Percentiles rank a stretch among this genome's conserved stretches.
phyloP scores from a whole-genome alignment of 2,888 invertebrate species.

The Eretmocerus hayati region DNA sequence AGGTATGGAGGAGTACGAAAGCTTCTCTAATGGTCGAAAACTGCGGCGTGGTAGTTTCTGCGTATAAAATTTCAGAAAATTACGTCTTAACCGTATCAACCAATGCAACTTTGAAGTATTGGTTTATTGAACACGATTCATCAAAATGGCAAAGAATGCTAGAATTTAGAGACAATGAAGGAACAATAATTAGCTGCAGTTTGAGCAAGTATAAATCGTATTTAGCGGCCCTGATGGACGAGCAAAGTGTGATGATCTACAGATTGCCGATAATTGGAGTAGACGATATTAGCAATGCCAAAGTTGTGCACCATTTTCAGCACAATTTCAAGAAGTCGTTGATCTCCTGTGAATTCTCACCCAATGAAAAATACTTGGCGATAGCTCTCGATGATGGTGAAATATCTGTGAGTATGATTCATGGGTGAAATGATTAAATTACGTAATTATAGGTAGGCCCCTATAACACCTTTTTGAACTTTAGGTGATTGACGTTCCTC shows the following conservation, averaged over 20 bases:
- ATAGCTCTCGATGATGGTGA: constrained; percentile 58
- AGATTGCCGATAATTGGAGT: constrained; percentile 23
- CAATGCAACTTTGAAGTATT: constrained; percentile 31
- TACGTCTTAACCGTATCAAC: constrained; percentile 30
- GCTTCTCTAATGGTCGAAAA: constrained; percentile 25
- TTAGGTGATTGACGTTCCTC: constrained; percentile 35
- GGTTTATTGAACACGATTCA: constrained; percentile 27
- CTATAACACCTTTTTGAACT: constrained; percentile 7
- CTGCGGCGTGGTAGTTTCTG: constrained; percentile 30
- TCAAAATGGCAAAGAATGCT: constrained; percentile 21
- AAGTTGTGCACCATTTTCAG: constrained; percentile 12
- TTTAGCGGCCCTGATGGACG: constrained; percentile 30
- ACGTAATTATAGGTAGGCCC: neutral
- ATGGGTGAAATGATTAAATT: neutral
- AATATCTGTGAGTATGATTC: constrained; percentile 51
- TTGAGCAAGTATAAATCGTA: constrained; percentile 30
- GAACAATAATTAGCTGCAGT: constrained; percentile 28
- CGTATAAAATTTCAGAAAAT: constrained; percentile 30
- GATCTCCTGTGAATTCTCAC: constrained; percentile 45
- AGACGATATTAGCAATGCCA: constrained; percentile 9
- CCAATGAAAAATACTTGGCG: constrained; percentile 56
- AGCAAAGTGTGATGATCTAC: constrained; percentile 27
- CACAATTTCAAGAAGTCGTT: constrained; percentile 22
- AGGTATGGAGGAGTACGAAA: constrained; percentile 28
- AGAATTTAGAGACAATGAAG: constrained; percentile 8